phyloP scores from a whole-genome alignment of 2,113 vertebrate species.

The Lontra canadensis region DNA sequence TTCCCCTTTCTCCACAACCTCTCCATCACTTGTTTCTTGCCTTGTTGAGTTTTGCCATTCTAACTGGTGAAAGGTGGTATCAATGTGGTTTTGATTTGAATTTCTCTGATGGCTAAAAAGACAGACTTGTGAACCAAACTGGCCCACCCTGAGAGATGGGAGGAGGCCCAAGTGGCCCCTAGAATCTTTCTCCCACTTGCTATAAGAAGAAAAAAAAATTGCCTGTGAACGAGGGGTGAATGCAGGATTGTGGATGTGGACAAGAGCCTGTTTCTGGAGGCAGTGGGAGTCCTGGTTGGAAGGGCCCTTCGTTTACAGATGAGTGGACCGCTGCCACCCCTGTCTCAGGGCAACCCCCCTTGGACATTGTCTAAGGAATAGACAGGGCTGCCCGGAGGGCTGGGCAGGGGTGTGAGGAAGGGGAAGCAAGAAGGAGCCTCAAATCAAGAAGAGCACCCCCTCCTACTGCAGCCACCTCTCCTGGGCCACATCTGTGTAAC shows the following conservation, averaged over 20 bases:
- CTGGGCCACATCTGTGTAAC: not conserved
- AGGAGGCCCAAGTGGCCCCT: not conserved
- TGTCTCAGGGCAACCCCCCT: not conserved
- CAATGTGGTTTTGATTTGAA: no score
- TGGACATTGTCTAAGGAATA: not conserved
- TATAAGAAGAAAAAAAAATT: not conserved
- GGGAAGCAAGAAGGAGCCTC: not conserved
- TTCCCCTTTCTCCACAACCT: no score
- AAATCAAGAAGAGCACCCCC: not conserved
- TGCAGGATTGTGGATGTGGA: not conserved
- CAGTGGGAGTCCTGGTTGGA: not conserved
- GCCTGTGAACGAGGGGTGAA: not conserved
- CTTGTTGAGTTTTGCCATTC: no score
- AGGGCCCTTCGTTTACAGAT: not conserved
- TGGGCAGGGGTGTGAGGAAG: not conserved
- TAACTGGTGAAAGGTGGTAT: no score
- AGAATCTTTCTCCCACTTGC: not conserved
- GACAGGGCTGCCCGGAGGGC: not conserved
- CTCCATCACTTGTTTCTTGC: no score
- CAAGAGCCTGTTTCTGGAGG: not conserved
- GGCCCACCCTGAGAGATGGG: not conserved
- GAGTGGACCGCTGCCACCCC: not conserved
- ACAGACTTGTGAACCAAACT: not conserved
- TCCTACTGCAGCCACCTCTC: not conserved
- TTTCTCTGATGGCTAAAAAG: no score